Evolutionary conservation across 2,113 vertebrate genomes (phyloP), one percentile per base, ranked within the genome.

Genomic region (Apus apus): DNA sequence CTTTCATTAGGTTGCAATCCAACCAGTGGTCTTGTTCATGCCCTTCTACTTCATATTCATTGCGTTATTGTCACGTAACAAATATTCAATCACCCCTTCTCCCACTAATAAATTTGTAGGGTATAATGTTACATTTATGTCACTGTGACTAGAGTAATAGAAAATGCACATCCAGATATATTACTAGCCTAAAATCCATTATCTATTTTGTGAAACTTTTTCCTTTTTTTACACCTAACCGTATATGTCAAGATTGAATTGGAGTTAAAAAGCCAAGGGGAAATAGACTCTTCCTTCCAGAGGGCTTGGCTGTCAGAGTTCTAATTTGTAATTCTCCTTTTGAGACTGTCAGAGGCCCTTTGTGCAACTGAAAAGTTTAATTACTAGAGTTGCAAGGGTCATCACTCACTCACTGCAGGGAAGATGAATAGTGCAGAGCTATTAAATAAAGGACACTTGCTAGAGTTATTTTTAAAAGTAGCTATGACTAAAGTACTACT

Each of bases 311-410:
- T 73, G 46, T 88, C 83, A 95, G 66, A 87, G 25, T 82, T 93
- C 46, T 91, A 89, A 85, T 95, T 89, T 91, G 48, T 80, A 96
- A 86, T 77, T 96, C 87, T 90, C 51, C 40, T 94, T 96, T 88
- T 75, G 45, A 94, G 87, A 93, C 48, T 90, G 64, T 89, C 90
- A 96, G 58, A 70, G 46, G n/a, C n/a, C 45, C 19, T 96, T 85
- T 94, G 46, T 87, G 43, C 40, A 61, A 82, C 45, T 88, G 87
- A 94, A 73, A 87, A 83, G 57, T 84, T 97, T 97, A 96, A 97
- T 97, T 96, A 93, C 77, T 86, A 32, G 23, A 61, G 72, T 90
- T 89, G 4, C 60, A 83, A 86, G 79, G 92, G 93, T 96, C 88
- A 94, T 73, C 72, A 89, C 54, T 96, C 80, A 85, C 43, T 91